Evolutionary conservation across 2,888 invertebrate genomes (phyloP).

Genomic region (Ornithoptera priamus): DNA sequence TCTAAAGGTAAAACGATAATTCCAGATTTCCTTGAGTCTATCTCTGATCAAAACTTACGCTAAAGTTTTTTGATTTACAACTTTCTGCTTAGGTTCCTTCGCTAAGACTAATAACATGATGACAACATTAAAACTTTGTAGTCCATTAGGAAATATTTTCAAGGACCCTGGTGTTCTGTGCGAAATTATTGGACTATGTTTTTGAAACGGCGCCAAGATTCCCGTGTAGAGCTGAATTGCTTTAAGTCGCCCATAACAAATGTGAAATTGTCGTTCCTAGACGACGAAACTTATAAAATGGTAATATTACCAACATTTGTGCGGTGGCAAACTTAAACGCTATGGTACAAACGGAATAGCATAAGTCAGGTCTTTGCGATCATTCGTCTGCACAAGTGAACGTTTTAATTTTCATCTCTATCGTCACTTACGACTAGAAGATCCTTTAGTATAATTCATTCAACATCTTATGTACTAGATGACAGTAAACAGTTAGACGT

Average conservation of each 20-base stretch:
- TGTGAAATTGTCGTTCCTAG: constrained; percentile 12
- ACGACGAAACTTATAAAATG: neutral
- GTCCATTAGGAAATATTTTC: constrained; percentile 15
- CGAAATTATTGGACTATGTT: constrained; percentile 17
- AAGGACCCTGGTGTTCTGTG: constrained; percentile 10
- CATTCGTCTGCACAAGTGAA: no score
- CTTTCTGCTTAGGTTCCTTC: neutral
- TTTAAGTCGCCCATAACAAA: constrained; percentile 24
- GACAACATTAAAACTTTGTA: constrained; percentile 1
- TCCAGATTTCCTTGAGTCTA: neutral
- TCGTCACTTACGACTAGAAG: no score
- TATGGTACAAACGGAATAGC: no score
- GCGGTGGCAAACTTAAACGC: no score
- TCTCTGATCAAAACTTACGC: neutral
- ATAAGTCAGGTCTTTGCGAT: no score
- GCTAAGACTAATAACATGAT: neutral
- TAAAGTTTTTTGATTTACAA: neutral
- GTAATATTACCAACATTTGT: neutral
- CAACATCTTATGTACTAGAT: no score
- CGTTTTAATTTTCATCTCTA: no score
- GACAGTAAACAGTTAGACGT: no score
- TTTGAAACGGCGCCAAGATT: constrained; percentile 28
- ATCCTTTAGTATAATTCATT: no score
- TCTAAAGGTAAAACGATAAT: no score
- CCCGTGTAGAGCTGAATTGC: constrained; percentile 17